Evolutionary conservation across 2,888 invertebrate genomes (phyloP).

Genomic region (Agriopis leucophaearia): DNA sequence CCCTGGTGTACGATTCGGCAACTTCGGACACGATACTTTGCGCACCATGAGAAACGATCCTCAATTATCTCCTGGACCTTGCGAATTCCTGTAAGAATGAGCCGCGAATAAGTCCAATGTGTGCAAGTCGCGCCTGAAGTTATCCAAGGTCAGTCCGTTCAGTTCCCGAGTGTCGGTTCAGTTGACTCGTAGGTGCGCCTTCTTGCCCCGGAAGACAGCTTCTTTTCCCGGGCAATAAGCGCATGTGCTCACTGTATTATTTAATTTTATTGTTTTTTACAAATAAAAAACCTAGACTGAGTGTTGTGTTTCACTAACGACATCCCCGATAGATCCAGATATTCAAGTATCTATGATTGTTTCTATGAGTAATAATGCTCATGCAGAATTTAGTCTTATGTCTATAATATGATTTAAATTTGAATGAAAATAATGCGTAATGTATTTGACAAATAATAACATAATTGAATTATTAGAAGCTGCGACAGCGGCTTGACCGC

Average conservation of each 20-base stretch:
- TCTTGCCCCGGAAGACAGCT: constrained; percentile 85
- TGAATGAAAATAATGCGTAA: too few species aligned
- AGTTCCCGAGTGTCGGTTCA: constrained; percentile 44
- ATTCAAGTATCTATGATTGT: background rate
- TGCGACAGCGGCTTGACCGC: too few species aligned
- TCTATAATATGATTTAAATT: too few species aligned
- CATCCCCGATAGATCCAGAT: background rate
- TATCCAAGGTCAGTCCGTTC: background rate
- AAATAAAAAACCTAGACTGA: constrained; percentile 85
- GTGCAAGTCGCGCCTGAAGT: background rate
- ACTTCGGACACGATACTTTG: constrained; percentile 8
- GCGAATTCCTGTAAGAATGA: background rate
- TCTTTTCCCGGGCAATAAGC: constrained; percentile 86
- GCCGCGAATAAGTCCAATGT: background rate
- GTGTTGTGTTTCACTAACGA: constrained; percentile 54
- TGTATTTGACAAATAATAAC: too few species aligned
- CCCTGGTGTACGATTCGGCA: constrained; percentile 19
- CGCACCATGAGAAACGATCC: background rate
- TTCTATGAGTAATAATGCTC: too few species aligned
- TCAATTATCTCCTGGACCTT: background rate
- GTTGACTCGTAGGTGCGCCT: constrained; percentile 64
- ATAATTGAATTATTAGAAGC: too few species aligned
- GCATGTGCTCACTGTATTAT: constrained; percentile 80
- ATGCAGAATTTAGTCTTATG: too few species aligned
- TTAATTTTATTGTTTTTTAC: constrained; percentile 80